Evolutionary conservation across 2,797 vertebrate species (phyloP), one percentile per base, ranked within the genome.

Genomic region (Tadarida brasiliensis): DNA sequence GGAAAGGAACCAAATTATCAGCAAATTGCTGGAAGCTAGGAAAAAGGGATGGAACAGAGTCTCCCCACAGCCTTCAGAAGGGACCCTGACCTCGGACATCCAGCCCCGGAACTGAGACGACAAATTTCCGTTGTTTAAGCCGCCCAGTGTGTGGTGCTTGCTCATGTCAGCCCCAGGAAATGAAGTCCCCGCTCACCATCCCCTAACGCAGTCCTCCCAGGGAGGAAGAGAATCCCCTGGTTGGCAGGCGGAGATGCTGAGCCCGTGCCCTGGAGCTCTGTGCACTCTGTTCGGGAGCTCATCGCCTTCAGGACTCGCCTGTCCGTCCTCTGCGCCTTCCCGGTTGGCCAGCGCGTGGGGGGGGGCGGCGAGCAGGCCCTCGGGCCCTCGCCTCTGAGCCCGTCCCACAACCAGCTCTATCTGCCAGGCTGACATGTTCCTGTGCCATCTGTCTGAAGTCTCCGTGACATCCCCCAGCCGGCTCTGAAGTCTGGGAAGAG

Each of bases 391-490:
- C 49, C 67, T 12, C 39, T 35, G 49, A 81, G 71, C 39, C 87
- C 26, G 22, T 30, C 67, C 51, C 59, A 70, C 59, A 33, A 26
- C 57, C 10, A 24, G 11, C 56, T 95, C 56, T 61, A 39, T 70
- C 39, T 71, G 20, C 26, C 39, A 76, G 44, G 49, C n/a, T 9
- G 35, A 33, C 59, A 61, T 35, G 57, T 15, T 92, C 33, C 89
- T 6, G 19, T 67, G 91, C 84, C 70, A 68, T 86, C 84, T 93
- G 87, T 93, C 91, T 59, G 80, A 82, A 74, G 87, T 87, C 57
- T 67, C 51, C 73, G 65, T 47, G 61, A 47, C 71, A 87, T 47
- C 57, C 59, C 51, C 63, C 70, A 33, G 11, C 26, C 63, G 63
- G 57, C 47, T 87, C 59, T 59, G 54, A 90, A 65, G 17, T 71